These are phyloP conservation scores for Galeruca laticollis DNA, from an alignment of 2,888 invertebrate genomes.

Conservation along the genomic window DNA sequence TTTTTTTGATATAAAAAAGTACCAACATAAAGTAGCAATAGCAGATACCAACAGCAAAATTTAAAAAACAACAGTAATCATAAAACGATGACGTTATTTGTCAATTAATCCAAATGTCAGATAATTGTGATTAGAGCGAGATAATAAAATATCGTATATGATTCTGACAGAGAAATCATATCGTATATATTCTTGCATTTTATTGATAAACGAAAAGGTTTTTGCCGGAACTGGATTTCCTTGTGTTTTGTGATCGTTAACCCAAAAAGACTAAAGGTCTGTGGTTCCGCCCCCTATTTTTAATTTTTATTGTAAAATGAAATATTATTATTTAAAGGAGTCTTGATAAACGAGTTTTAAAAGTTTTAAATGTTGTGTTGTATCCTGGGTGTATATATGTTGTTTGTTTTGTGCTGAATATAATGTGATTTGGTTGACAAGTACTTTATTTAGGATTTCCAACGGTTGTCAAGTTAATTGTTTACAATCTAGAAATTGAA, in stretches of 20 bases:
- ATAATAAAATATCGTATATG: neutral
- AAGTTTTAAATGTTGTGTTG: conserved; percentile 18
- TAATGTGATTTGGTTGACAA: conserved; percentile 36
- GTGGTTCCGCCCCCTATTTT: conserved; percentile 50
- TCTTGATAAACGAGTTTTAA: conserved; percentile 1
- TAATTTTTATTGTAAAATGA: conserved; percentile 30
- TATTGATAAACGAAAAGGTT: conserved; percentile 15
- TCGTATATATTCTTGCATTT: neutral
- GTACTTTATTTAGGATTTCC: conserved; percentile 38
- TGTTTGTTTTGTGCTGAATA: conserved; percentile 14
- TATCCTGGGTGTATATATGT: conserved; percentile 9
- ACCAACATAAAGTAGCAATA: neutral
- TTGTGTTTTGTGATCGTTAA: conserved; percentile 34
- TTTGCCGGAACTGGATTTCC: conserved; percentile 8
- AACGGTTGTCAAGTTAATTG: conserved; percentile 47
- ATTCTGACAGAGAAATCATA: conserved; percentile 10
- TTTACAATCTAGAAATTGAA: conserved; percentile 46
- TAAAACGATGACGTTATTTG: neutral
- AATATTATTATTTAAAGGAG: conserved; percentile 11
- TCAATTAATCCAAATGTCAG: neutral
- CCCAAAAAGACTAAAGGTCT: conserved; percentile 30
- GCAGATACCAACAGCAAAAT: neutral
- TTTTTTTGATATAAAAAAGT: neutral
- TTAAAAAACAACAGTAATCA: neutral
- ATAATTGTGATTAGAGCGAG: conserved; percentile 1